Percentiles rank a stretch among this genome's conserved stretches.
phyloP scores from a whole-genome alignment of 1,140 invertebrate genomes.

The Zaprionus davidi region DNA sequence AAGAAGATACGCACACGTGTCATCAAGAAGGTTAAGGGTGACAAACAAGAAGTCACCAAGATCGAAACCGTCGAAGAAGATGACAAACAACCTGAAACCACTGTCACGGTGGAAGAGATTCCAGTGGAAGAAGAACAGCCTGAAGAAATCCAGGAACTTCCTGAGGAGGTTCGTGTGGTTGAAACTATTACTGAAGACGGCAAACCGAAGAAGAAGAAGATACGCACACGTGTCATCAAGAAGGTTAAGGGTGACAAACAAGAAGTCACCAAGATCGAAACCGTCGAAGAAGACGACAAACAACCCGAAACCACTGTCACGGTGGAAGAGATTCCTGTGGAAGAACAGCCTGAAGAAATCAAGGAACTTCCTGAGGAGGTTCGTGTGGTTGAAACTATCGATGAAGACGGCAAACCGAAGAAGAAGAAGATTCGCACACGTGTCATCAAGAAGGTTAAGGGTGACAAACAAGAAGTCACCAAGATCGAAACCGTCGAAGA shows the following conservation, averaged over 20 bases:
- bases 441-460: conserved; percentile 81
- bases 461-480: conserved; percentile 81
- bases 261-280: conserved; percentile 80
- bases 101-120: conserved; percentile 61
- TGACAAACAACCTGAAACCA: conserved; percentile 55
- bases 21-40: conserved; percentile 70
- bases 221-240: conserved; percentile 21
- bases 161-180: conserved; percentile 31
- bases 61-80: conserved; percentile 72
- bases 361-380: conserved; percentile 64
- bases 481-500: conserved; percentile 85
- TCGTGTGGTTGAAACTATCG: conserved; percentile 35
- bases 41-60: conserved; percentile 77
- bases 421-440: conserved; percentile 76
- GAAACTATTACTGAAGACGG: conserved; percentile 12
- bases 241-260: conserved; percentile 57
- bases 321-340: conserved; percentile 35
- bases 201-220: conserved; percentile 24
- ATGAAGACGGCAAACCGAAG: conserved; percentile 49
- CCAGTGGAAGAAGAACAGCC: conserved; percentile 45
- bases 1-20: conserved; percentile 62
- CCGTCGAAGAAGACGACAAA: conserved; percentile 61
- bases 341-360: conserved; percentile 42
- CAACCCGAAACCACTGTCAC: conserved; percentile 56
- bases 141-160: conserved; percentile 22